Percentiles rank a stretch among this genome's conserved stretches.
Evolutionary conservation across 2,888 invertebrate genomes (phyloP).

Genomic region (Oxyteleia sp.): DNA sequence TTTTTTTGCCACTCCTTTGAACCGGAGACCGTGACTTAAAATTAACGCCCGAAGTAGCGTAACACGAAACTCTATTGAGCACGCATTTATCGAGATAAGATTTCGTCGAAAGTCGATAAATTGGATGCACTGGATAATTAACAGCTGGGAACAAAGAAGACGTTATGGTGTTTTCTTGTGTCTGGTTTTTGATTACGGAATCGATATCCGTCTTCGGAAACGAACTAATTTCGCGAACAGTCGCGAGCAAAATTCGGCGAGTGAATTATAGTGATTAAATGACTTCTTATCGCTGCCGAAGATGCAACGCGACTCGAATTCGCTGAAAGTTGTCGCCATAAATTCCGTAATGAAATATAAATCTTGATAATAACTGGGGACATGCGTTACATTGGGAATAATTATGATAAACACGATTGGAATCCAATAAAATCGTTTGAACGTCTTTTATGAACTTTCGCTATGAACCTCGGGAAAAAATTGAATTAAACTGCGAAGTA

Average conservation of each 20-base stretch:
- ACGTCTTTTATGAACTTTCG: slow-evolving; percentile 2
- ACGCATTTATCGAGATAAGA: slow-evolving; percentile 43
- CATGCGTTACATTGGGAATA: slow-evolving; percentile 4
- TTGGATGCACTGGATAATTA: slow-evolving; percentile 34
- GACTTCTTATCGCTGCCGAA: slow-evolving; percentile 5
- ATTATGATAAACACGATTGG: slow-evolving; percentile 16
- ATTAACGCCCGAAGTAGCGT: slow-evolving; percentile 56
- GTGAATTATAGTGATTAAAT: slow-evolving; percentile 1
- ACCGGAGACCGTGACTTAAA: slow-evolving; percentile 36
- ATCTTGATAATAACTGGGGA: slow-evolving; percentile 27
- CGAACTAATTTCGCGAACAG: not conserved
- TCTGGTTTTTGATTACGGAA: not conserved
- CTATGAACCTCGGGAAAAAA: not conserved
- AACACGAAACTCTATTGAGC: slow-evolving; percentile 55
- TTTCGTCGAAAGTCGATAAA: slow-evolving; percentile 34
- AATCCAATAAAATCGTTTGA: slow-evolving; percentile 13
- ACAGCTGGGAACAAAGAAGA: slow-evolving; percentile 16
- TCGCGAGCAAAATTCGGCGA: not conserved
- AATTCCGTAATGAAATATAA: not conserved
- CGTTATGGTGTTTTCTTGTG: not conserved
- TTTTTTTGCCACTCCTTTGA: slow-evolving; percentile 43
- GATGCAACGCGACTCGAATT: not conserved
- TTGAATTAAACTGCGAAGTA: slow-evolving; percentile 5
- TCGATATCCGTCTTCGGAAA: not conserved
- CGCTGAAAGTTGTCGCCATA: slow-evolving; percentile 20